These are phyloP conservation scores for Enteromius mattozi DNA, from an alignment of 2,797 vertebrate species.

Conservation along the genomic window DNA sequence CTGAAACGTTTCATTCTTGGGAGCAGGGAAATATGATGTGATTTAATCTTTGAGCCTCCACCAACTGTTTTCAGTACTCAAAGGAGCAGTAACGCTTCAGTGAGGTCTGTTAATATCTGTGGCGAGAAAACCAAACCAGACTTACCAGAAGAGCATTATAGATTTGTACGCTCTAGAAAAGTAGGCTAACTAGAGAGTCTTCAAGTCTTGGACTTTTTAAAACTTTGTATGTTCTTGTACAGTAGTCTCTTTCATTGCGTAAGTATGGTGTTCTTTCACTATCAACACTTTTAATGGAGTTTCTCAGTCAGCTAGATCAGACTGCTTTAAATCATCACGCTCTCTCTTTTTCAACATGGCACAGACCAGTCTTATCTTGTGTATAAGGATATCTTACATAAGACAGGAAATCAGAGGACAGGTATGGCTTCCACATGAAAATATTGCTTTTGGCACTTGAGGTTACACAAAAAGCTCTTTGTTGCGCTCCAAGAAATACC, in stretches of 20 bases:
- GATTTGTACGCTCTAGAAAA: background rate
- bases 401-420: constrained; percentile 72
- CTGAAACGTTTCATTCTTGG: constrained; percentile 59
- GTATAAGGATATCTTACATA: constrained; percentile 59
- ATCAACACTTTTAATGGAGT: constrained; percentile 70
- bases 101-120: constrained; percentile 26
- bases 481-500: constrained; percentile 64
- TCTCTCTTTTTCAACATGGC: constrained; percentile 50
- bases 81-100: background rate
- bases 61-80: constrained; percentile 58
- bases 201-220: background rate
- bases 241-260: constrained; percentile 67
- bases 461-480: constrained; percentile 71
- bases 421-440: constrained; percentile 72
- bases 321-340: constrained; percentile 18
- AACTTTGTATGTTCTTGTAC: constrained; percentile 47
- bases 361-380: constrained; percentile 69
- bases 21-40: constrained; percentile 59
- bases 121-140: constrained; percentile 16
- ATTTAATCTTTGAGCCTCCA: constrained; percentile 69
- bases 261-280: background rate
- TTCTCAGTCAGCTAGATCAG: constrained; percentile 48
- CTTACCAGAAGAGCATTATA: background rate
- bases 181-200: background rate
- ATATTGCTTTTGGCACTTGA: constrained; percentile 71